Evolutionary conservation across 2,888 invertebrate species (phyloP), one percentile per base, ranked within the genome.

Genomic region (Lithophane socia): DNA sequence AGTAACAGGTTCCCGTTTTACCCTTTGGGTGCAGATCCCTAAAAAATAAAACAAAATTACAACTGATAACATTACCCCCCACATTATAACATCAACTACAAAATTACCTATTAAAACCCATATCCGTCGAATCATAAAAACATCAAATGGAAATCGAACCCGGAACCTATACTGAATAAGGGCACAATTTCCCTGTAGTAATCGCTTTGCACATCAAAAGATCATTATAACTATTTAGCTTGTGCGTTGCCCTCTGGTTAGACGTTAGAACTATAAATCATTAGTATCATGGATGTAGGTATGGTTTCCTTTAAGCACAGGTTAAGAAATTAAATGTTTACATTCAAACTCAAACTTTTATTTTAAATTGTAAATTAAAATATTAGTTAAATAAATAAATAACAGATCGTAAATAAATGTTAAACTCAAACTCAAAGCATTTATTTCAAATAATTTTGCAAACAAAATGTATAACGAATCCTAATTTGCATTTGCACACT

Each of bases 161-260:
- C 88, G 87, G 84, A 86, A 86, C 83, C 78, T 79, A 77, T 84
- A 82, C 64, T 66, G 84, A 90, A 90, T 88, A 87, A 85, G 85
- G 73, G 77, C 81, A 86, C 89, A 90, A 91, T 91, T 91, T 91
- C 88, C 89, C 76, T 49, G 60, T 80, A 75, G 86, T 91, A 91
- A 92, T 90, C 86, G 84, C 84, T 86, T 79, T 76, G 86, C 80
- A 84, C 90, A 90, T 91, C 90, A 91, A 86, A 91, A 89, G 86
- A 84, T 89, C 90, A 90, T 92, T 92, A 92, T 74, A 71, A 77
- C 74, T 76, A 84, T 83, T 83, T 83, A 87, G 73, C 75, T 37
- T 76, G 83, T 68, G 56, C 70, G 37, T 68, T 84, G 88, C 86
- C 87, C 87, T 84, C 68, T 73, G 75, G 77, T 80, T 85, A 79